These are phyloP conservation scores for Xanthorhoe spadicearia DNA, from an alignment of 2,888 invertebrate genomes.

Conservation along the genomic window DNA sequence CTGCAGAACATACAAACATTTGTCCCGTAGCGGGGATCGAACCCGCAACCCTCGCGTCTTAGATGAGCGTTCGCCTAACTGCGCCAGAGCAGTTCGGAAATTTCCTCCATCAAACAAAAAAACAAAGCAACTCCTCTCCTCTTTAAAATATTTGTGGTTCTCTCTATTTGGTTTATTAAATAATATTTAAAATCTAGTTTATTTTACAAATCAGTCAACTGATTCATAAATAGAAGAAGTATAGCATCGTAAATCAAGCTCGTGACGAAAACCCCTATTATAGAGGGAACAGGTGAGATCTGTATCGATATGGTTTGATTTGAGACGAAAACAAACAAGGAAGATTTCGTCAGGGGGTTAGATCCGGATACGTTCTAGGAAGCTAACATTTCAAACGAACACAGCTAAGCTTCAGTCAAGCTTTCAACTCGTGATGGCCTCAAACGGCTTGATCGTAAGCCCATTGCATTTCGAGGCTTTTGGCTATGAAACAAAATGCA, in stretches of 20 bases:
- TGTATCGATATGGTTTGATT: slow-evolving; percentile 1
- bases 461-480: slow-evolving; percentile 26
- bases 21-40: no score
- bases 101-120: no score
- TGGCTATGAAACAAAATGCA: slow-evolving; percentile 29
- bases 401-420: slow-evolving; percentile 21
- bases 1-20: no score
- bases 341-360: slow-evolving; percentile 6
- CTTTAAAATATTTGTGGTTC: not conserved
- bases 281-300: not conserved
- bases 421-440: slow-evolving; percentile 26
- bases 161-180: not conserved
- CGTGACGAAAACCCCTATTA: not conserved
- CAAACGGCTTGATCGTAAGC: slow-evolving; percentile 34
- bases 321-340: slow-evolving; percentile 5
- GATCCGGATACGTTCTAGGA: slow-evolving; percentile 10
- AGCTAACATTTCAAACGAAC: slow-evolving; percentile 31
- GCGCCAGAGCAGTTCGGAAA: no score
- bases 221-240: not conserved
- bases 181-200: not conserved
- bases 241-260: not conserved
- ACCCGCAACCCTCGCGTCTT: no score
- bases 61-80: no score
- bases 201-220: not conserved
- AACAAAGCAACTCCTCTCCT: no score